A percentile compares a stretch with the other conserved stretches of the same genome.
Conservation (phyloP, 2,113 vertebrate species). For the Solenodon paradoxus region DNA sequence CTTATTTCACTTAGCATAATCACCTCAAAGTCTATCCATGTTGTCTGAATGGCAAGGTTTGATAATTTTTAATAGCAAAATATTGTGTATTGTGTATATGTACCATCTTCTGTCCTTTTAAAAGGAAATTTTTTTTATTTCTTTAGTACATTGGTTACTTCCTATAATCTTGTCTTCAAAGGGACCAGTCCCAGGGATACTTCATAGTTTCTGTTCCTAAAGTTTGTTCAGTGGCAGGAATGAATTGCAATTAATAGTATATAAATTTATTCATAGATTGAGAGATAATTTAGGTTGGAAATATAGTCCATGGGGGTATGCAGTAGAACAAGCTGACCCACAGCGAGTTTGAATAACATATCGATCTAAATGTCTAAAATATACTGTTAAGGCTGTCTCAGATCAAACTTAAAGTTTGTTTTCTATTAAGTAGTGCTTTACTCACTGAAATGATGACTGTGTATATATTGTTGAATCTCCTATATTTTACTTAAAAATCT, state of each 20-base stretch:
- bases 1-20: neutral
- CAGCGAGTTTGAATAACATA: neutral
- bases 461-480: neutral
- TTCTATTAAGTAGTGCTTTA: neutral
- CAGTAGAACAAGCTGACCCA: neutral
- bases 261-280: neutral
- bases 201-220: conserved; percentile 17
- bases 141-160: neutral
- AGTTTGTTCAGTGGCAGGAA: neutral
- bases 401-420: neutral
- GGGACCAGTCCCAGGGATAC: neutral
- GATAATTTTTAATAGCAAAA: neutral
- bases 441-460: neutral
- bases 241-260: neutral
- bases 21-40: neutral
- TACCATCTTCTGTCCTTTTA: neutral
- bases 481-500: neutral
- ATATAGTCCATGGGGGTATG: neutral
- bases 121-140: no score
- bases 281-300: neutral
- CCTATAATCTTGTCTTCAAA: neutral
- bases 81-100: neutral
- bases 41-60: neutral
- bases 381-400: neutral
- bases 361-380: neutral